Evolutionary conservation across 1,140 invertebrate genomes (phyloP), one percentile per base, ranked within the genome.

Genomic region (Eupristina koningsbergeri): DNA sequence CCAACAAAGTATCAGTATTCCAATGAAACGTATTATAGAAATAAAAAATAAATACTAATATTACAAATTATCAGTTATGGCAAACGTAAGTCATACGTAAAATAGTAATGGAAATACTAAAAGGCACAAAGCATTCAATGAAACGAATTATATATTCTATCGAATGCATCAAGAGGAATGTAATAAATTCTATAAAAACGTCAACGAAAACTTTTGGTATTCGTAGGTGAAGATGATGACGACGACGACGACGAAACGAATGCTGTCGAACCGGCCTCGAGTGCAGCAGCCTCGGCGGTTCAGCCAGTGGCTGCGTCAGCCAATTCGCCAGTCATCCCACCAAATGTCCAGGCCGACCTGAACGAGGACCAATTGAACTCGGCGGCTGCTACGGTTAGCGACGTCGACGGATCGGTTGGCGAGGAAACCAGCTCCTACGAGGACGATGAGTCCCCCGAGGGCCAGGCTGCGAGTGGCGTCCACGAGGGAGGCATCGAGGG

Each of bases 221-320:
- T 82, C 29, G 0, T 85, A 91, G 92, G 91, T 39, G 93, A 93
- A 53, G 95, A 96, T 63, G 96, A 96, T 77, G 96, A 96, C 76
- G 95, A 96, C 78, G 95, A 96, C 75, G 95, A 96, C 47, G 94
- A 94, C 69, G 94, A 94, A 19, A 90, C 92, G 0, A 89, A 88
- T 41, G 89, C 92, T 8, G 91, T 90, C 13, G 89, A 89, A 61
- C 91, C 93, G 6, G 91, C 89, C 7, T 89, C 88, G 13, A 87
- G 85, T 13, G 87, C 87, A 2, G 84, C 86, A 9, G 82, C 85
- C 53, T 87, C 89, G 36, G 83, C 88, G 11, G 80, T 86, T 53
- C 89, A 90, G 22, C 87, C 89, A 17, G 89, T 85, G 0, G 45
- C 84, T 29, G 63, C 88, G 41, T 88, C 89, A 19, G 82, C 88